Evolutionary conservation across 2,113 vertebrate species (phyloP).

Genomic region (Sebastes fasciatus): DNA sequence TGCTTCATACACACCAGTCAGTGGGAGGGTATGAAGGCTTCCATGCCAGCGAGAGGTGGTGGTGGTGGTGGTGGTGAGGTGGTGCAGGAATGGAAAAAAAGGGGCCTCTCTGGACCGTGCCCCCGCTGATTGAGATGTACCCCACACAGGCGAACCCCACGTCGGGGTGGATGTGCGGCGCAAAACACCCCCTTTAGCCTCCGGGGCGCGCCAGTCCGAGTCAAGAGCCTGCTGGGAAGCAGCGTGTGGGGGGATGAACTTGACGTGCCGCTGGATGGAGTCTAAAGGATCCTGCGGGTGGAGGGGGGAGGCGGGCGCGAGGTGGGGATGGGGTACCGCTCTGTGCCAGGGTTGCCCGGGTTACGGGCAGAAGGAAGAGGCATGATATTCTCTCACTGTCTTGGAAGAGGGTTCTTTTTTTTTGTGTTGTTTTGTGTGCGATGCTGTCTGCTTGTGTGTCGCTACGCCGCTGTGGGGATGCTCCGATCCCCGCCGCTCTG

Average conservation of each 20-base stretch:
- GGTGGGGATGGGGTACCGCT: constrained; percentile 66
- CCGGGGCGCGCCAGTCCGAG: constrained; percentile 79
- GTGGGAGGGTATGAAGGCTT: constrained; percentile 57
- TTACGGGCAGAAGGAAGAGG: constrained; percentile 81
- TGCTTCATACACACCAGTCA: constrained; percentile 58
- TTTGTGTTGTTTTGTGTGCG: constrained; percentile 56
- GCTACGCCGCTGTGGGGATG: constrained; percentile 66
- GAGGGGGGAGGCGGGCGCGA: constrained; percentile 47
- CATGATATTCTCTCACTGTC: constrained; percentile 73
- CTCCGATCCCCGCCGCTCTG: constrained; percentile 67
- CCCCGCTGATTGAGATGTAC: constrained; percentile 95
- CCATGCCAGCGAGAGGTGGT: constrained; percentile 67
- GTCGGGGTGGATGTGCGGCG: constrained; percentile 53
- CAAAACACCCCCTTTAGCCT: constrained; percentile 74
- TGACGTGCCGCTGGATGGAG: constrained; percentile 87
- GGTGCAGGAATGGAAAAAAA: constrained; percentile 55
- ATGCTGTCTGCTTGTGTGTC: constrained; percentile 66
- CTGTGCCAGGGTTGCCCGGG: constrained; percentile 88
- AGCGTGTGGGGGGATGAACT: constrained; percentile 82
- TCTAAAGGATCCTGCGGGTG: constrained; percentile 75
- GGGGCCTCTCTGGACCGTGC: constrained; percentile 72
- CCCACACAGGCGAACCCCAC: constrained; percentile 80
- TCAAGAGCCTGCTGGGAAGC: constrained; percentile 84
- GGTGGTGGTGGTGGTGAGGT: constrained; percentile 47
- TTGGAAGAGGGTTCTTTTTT: constrained; percentile 45